phyloP scores from a whole-genome alignment of 2,797 vertebrate species.

The Anolis apletophallus region DNA sequence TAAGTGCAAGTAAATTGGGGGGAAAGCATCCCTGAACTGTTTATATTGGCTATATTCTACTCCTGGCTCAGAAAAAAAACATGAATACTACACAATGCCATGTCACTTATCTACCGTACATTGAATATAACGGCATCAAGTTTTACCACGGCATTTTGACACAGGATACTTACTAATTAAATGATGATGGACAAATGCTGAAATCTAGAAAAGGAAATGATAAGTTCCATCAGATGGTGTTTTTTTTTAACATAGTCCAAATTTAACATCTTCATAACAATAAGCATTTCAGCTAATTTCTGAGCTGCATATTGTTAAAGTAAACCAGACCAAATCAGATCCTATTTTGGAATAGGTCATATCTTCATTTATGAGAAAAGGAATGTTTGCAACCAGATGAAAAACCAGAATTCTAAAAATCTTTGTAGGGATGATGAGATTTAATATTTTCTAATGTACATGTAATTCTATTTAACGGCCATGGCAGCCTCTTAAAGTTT shows the following conservation, averaged over 20 bases:
- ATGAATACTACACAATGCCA: not conserved
- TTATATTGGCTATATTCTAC: not conserved
- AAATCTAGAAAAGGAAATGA: not conserved
- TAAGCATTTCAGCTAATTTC: not conserved
- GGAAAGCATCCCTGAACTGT: not conserved
- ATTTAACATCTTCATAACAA: not conserved
- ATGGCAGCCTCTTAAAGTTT: not conserved
- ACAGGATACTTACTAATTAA: not conserved
- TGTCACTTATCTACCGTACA: not conserved
- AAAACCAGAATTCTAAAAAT: not conserved
- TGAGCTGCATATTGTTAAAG: not conserved
- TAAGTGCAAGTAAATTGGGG: not conserved
- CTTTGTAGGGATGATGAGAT: not conserved
- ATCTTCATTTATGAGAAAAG: not conserved
- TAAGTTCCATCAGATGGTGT: too few species aligned
- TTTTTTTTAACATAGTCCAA: not conserved
- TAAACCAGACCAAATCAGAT: not conserved
- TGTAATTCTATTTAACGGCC: not conserved
- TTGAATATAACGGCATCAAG: not conserved
- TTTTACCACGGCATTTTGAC: not conserved
- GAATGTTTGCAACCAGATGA: not conserved
- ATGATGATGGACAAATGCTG: not conserved
- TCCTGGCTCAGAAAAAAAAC: not conserved
- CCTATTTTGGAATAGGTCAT: not conserved
- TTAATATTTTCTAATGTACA: not conserved